Evolutionary conservation across 2,113 vertebrate species (phyloP), one percentile per base, ranked within the genome.

Genomic region (Toxotes chatareus): DNA sequence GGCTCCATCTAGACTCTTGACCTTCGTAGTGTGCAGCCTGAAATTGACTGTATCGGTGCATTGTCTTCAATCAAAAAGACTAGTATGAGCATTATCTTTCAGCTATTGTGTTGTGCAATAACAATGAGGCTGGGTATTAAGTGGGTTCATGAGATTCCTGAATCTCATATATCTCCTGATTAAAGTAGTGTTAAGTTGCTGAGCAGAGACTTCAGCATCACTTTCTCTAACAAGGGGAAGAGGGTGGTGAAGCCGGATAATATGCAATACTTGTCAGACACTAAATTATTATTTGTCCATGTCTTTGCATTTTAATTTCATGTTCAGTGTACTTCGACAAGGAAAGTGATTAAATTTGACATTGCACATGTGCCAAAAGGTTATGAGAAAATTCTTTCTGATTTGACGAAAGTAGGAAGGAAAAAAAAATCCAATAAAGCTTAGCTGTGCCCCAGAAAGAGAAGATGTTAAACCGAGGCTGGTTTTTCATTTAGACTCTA

Each of bases 341-440:
- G 82, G 79, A 74, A 87, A 91, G 78, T 89, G 84, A 93, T 94
- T 93, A 85, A 76, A 85, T 91, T 91, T 91, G 86, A 94, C 91
- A 91, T 90, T 92, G 75, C 80, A 84, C 78, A 76, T 86, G 83
- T 89, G 90, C 89, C 88, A 85, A 91, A 38, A 92, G 93, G 93
- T 93, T 90, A 89, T 82, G 82, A 88, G 75, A 84, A 92, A 92
- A 89, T 84, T 80, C 82, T 79, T 80, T 90, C 82, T 80, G 85
- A 90, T 91, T 90, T 84, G 60, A 80, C n/a, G 19, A 84, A 91
- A 87, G 79, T 59, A 57, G 46, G 38, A 73, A 27, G 27, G 69
- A n/a, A 56, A 79, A 79, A 88, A 83, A 89, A 94, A 94, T 95
- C 90, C 88, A 94, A 95, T 94, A 93, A 91, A 91, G 91, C 90